A percentile compares a stretch with the other conserved stretches of the same genome.
Conservation (phyloP, 2,113 vertebrate genomes). For the Crocuta crocuta region DNA sequence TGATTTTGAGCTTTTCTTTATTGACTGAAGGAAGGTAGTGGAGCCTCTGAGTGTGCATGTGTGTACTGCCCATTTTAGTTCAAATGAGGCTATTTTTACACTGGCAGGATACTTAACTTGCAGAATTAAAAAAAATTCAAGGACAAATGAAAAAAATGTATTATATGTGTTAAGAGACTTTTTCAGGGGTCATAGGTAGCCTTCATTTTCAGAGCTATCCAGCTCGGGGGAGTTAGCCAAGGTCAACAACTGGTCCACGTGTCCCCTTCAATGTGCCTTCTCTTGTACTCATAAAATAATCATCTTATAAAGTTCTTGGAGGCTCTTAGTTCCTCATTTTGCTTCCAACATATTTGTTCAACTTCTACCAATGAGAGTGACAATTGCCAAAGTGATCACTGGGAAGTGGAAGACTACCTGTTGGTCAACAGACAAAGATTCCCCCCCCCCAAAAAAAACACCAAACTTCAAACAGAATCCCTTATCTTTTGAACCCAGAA, state of each 20-base stretch:
- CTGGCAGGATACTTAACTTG: neutral
- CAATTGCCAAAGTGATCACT: neutral
- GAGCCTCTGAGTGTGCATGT: neutral
- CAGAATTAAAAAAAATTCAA: neutral
- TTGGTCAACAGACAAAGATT: neutral
- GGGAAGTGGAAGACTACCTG: neutral
- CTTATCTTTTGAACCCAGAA: neutral
- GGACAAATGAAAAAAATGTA: neutral
- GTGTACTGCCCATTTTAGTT: neutral
- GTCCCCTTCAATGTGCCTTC: neutral
- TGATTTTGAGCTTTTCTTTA: neutral
- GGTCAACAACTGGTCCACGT: neutral
- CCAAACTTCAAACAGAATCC: neutral
- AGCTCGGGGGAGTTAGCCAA: neutral
- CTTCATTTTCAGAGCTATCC: neutral
- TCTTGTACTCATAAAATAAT: neutral
- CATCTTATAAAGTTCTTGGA: neutral
- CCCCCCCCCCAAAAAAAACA: neutral
- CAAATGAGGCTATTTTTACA: slow-evolving; percentile 2
- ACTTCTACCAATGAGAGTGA: neutral
- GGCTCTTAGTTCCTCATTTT: neutral
- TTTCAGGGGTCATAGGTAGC: neutral
- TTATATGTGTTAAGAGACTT: neutral
- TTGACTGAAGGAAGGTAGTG: neutral
- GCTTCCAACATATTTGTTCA: neutral